Conservation (phyloP, 2,797 vertebrate genomes). For the Graptemys geographica region DNA sequence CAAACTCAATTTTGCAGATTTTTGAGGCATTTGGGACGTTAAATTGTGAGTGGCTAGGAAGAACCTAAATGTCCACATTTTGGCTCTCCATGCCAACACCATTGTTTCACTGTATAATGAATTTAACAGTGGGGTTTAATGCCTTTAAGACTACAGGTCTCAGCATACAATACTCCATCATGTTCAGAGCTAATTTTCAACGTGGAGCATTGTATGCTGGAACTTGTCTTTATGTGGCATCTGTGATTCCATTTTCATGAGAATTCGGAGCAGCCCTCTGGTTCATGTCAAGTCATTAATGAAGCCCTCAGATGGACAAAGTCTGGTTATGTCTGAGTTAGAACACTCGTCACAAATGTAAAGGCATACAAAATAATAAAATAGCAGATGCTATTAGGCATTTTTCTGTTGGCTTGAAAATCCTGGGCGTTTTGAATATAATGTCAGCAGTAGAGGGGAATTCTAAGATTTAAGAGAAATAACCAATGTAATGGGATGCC, state of each 20-base stretch:
- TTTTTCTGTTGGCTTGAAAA: not conserved
- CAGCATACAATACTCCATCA: not conserved
- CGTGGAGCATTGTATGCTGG: not conserved
- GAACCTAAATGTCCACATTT: not conserved
- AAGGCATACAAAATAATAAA: not conserved
- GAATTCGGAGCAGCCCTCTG: not conserved
- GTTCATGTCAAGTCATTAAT: not conserved
- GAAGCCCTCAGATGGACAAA: not conserved
- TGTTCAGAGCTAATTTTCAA: not conserved
- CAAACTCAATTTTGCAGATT: not conserved
- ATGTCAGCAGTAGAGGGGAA: not conserved
- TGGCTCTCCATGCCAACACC: not conserved
- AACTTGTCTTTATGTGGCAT: not conserved
- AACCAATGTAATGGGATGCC: not conserved
- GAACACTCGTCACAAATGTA: not conserved
- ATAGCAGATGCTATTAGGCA: not conserved
- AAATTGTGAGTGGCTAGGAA: not conserved
- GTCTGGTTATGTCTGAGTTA: not conserved
- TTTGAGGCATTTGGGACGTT: not conserved
- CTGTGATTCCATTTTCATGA: not conserved
- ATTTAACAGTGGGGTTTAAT: rapidly evolving
- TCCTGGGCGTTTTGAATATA: not conserved
- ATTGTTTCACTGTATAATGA: not conserved
- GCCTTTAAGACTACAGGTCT: constrained; percentile 7
- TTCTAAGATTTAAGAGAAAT: not conserved